phyloP scores from a whole-genome alignment of 2,888 invertebrate genomes.

The Liposcelis brunnea region DNA sequence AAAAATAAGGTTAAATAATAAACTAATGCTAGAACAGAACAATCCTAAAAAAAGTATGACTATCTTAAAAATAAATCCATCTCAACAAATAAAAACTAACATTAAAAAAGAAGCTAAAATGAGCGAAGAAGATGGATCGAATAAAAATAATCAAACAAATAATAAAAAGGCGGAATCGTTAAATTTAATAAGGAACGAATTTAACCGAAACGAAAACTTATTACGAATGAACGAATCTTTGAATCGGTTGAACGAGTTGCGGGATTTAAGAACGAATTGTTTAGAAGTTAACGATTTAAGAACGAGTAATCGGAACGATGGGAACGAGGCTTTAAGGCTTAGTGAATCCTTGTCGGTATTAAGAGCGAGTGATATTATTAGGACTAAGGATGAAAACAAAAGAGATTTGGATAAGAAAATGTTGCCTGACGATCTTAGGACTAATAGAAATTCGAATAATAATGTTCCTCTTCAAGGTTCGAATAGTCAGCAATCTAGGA shows the following conservation, averaged over 20 bases:
- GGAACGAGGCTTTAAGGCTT: neutral
- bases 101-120: constrained; percentile 2
- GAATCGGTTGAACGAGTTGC: constrained; percentile 1
- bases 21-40: constrained; percentile 3
- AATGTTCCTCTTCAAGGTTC: neutral
- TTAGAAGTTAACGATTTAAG: no score
- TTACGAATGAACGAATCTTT: constrained; percentile 6
- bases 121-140: neutral
- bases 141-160: neutral
- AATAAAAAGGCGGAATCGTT: neutral
- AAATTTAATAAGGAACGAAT: neutral
- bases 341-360: constrained; percentile 2
- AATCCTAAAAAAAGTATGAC: constrained; percentile 2
- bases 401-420: constrained; percentile 2
- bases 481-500: constrained; percentile 1
- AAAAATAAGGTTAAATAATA: no score
- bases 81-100: neutral
- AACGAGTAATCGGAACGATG: neutral
- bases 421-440: constrained; percentile 1
- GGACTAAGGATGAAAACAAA: constrained; percentile 4
- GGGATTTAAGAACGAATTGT: neutral
- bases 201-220: constrained; percentile 1
- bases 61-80: constrained; percentile 7
- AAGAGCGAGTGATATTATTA: constrained; percentile 4
- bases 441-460: neutral